A percentile compares a stretch with the other conserved stretches of the same genome.
Evolutionary conservation across 2,113 vertebrate species (phyloP).

Genomic region (Trachemys scripta): DNA sequence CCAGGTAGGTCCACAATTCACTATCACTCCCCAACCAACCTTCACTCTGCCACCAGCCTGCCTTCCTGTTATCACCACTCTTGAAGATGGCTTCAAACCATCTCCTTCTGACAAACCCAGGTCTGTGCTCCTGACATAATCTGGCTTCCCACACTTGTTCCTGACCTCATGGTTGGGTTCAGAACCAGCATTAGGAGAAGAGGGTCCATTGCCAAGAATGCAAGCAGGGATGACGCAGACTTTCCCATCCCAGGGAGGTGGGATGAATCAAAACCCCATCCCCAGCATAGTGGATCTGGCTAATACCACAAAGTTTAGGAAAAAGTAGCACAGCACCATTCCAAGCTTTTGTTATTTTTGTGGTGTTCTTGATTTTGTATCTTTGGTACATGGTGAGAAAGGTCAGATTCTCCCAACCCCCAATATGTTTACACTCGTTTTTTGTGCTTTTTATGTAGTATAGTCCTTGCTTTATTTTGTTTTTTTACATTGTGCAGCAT

Average conservation of each 20-base stretch:
- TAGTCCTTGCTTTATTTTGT: background rate
- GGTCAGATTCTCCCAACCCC: background rate
- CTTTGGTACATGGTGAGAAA: slow-evolving; percentile 28
- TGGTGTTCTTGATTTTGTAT: slow-evolving; percentile 19
- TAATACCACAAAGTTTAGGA: slow-evolving; percentile 18
- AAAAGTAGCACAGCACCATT: slow-evolving; percentile 53
- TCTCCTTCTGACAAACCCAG: background rate
- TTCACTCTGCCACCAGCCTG: background rate
- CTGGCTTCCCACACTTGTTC: background rate
- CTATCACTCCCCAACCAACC: background rate
- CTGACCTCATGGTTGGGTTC: background rate
- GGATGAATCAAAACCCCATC: background rate
- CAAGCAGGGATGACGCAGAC: background rate
- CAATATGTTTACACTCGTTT: background rate
- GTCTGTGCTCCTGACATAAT: background rate
- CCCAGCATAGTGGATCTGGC: background rate
- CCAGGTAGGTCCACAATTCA: background rate
- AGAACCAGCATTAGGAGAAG: background rate
- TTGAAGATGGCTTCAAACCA: background rate
- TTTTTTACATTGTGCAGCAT: background rate
- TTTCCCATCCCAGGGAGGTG: background rate
- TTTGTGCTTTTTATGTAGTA: background rate
- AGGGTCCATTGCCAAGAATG: background rate
- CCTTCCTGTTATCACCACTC: background rate
- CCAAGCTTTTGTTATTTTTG: background rate